Base-by-base conservation (phyloP, 2,113 vertebrate genomes). In the Tor tambroides region DNA sequence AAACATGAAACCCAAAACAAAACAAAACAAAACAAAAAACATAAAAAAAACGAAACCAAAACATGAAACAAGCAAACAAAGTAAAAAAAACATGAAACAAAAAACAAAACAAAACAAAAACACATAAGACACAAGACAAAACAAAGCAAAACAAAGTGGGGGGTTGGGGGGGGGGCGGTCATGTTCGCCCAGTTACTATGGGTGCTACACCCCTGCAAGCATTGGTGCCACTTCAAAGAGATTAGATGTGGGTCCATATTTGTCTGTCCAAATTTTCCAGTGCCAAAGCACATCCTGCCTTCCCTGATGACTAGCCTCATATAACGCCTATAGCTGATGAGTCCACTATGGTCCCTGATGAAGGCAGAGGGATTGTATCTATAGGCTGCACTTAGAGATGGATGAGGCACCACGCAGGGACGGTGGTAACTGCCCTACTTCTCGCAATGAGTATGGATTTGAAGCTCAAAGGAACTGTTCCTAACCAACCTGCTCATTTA, bases 301-400 rank as follows among this genome's bases (percentile, higher is more conserved):
- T 69, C 80, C 43, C 63, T 35, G 9, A 71, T 14, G 28, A 17
- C 15, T 46, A 69, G 76, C 26, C 76, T 78, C 80, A 54, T 51
- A 35, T 71, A 46, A 51, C 19, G 63, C 43, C 43, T 71, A 83
- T 51, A 83, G 80, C 26, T 83, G 41, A 69, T 69, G 63, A 69
- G 63, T 32, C 26, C 63, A 69, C 41, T 5, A 21, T n/a, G 35
- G 19, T 19, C 35, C 32, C 80, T 67, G n/a, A 32, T 51, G 46
- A 83, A 83, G 28, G 35, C n/a, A 81, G 56, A 81, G 6, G 41
- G 8, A 71, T 83, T 32, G 17, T 93, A 93, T 93, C 92, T 94
- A 94, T 94, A 90, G 91, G 88, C 46, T 72, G 35, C 61, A 80
- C 81, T 85, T 19, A 77, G 90, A 93, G 92, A 94, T 89, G 85